Conservation (phyloP, 2,113 vertebrate species). For the Centrocercus urophasianus region DNA sequence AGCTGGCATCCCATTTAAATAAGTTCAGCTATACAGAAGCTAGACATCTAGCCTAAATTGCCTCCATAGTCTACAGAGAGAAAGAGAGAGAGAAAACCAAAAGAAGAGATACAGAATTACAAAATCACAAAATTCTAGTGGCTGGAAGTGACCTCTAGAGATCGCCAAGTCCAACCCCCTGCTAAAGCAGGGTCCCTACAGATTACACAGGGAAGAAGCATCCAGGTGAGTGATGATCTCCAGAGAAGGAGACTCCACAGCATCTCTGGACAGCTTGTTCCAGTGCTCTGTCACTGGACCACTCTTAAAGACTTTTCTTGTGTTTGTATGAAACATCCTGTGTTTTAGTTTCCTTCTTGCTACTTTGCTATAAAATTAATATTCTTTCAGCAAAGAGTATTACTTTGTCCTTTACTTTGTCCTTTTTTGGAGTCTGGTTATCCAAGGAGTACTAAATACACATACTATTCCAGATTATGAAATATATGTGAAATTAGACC, state of each 20-base stretch:
- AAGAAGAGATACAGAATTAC: too few relatives aligned
- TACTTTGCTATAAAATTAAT: not conserved
- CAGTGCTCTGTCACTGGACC: too few relatives aligned
- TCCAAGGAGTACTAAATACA: not conserved
- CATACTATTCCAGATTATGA: not conserved
- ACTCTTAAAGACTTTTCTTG: too few relatives aligned
- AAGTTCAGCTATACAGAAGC: not conserved
- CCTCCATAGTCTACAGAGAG: not conserved
- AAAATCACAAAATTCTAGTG: too few relatives aligned
- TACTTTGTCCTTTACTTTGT: not conserved
- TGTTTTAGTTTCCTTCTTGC: not conserved
- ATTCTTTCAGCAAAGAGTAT: not conserved
- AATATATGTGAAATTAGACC: not conserved
- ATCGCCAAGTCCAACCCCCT: too few relatives aligned
- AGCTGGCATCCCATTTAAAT: not conserved
- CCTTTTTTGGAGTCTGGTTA: not conserved
- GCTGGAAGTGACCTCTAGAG: too few relatives aligned
- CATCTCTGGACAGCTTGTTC: too few relatives aligned
- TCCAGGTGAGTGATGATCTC: too few relatives aligned
- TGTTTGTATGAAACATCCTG: too few relatives aligned
- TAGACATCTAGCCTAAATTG: not conserved
- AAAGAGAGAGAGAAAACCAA: not conserved
- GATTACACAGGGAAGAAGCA: too few relatives aligned
- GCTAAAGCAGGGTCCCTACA: too few relatives aligned
- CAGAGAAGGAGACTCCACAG: too few relatives aligned